Evolutionary conservation across 2,888 invertebrate species (phyloP).

Genomic region (Sinopyrophorus schimmeli): DNA sequence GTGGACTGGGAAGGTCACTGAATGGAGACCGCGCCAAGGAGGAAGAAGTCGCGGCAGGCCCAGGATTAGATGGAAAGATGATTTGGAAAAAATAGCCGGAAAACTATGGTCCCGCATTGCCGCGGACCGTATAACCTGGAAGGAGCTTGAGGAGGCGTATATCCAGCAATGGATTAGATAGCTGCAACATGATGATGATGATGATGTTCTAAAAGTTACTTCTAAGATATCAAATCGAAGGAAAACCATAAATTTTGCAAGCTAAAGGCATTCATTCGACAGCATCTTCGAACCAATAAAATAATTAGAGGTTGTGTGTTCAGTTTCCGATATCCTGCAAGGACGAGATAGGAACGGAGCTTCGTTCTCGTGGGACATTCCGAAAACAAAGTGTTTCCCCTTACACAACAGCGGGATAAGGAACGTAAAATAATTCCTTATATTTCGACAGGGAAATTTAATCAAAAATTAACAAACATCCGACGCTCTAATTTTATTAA

Average conservation of each 20-base stretch:
- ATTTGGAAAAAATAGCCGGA: conserved; percentile 1
- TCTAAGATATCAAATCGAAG: conserved; percentile 4
- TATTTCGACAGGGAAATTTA: conserved; percentile 8
- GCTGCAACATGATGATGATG: conserved; percentile 1
- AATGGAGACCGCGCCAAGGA: conserved; percentile 1
- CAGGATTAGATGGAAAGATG: conserved; percentile 4
- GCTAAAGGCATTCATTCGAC: conserved; percentile 3
- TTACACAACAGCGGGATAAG: conserved; percentile 7
- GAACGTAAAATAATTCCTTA: conserved; percentile 6
- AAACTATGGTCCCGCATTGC: conserved; percentile 5
- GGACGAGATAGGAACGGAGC: conserved; percentile 10
- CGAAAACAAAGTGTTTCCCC: conserved; percentile 8
- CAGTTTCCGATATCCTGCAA: conserved; percentile 15
- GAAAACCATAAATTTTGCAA: conserved; percentile 10
- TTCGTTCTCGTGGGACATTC: conserved; percentile 4
- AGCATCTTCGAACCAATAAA: conserved; percentile 13
- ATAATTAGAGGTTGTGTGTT: conserved; percentile 15
- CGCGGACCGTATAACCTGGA: conserved; percentile 2
- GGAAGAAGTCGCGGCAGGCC: conserved; percentile 4
- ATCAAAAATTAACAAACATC: conserved; percentile 7
- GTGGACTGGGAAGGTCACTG: no score
- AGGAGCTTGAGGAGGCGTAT: background rate
- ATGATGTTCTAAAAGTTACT: no score
- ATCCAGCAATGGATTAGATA: background rate
- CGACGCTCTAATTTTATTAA: conserved; percentile 5